Evolutionary conservation across 2,113 vertebrate species (phyloP), one percentile per base, ranked within the genome.

Genomic region (Lophochroa leadbeateri): DNA sequence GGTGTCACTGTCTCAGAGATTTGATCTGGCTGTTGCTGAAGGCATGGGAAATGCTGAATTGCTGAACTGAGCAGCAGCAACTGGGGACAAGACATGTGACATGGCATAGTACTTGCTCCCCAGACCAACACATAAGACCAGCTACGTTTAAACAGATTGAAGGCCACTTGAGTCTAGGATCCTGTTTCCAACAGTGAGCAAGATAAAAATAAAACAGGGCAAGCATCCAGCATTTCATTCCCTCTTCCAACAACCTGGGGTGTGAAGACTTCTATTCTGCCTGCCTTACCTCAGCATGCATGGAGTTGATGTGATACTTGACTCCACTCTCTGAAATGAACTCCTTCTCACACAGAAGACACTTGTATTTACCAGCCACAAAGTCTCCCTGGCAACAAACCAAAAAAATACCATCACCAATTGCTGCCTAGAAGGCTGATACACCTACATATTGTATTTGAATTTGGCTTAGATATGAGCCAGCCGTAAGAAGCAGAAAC

Each of bases 241-340:
- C 72, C 68, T 83, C 29, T 25, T 37, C 28, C 43, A 57, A 3
- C 9, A 63, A 8, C 21, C 47, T 27, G 37, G 35, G 39, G 35
- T 20, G 5, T 78, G 46, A 81, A 17, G 37, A 47, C 25, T 37
- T 61, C 39, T 35, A 37, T 44, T 71, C 46, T 47, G 29, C 17
- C 69, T 52, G 17, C 19, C 97, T 98, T 97, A 99, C 99, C 99
- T 99, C 98, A 39, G 98, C 98, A 8, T 99, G 99, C 88, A 99
- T 97, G 50, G 99, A 99, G 97, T 99, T 99, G 97, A 99, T 99
- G 97, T 99, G 99, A 94, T 99, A 99, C 90, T 99, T 99, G 95
- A 99, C 99, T n/a, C 99, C 99, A 55, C 99, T 99, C 96, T 99
- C 99, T 5, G 99, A 99, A 88, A 98, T 98, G 92, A 99, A 99